Percentiles rank a stretch among this genome's conserved stretches.
These are phyloP conservation scores for Lepus oiostolus DNA, from an alignment of 2,797 vertebrate genomes.

Conservation along the genomic window DNA sequence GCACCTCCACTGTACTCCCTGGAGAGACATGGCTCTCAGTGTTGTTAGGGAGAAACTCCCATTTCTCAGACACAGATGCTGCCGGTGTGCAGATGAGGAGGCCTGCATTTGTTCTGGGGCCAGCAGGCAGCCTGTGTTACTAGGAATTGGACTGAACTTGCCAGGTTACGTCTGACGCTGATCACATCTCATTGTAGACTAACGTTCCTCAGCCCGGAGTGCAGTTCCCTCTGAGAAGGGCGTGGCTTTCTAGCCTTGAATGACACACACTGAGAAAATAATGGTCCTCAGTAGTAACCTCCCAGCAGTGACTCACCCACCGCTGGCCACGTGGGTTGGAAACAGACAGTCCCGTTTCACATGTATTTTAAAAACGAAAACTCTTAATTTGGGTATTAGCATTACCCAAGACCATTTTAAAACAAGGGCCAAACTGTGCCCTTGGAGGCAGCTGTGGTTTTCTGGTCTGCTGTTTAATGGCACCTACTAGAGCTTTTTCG, in stretches of 20 bases:
- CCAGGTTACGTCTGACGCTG: neutral
- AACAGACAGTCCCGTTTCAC: neutral
- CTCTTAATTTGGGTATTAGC: neutral
- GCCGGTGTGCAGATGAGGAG: neutral
- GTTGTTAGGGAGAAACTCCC: neutral
- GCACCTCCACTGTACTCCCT: neutral
- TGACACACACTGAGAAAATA: too few species aligned
- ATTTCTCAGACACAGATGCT: neutral
- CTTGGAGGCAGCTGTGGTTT: neutral
- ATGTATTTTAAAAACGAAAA: neutral
- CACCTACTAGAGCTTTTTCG: neutral
- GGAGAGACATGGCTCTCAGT: neutral
- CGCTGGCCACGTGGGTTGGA: neutral
- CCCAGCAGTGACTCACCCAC: neutral
- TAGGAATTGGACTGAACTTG: neutral
- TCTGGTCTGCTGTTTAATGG: neutral
- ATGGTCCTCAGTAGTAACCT: neutral
- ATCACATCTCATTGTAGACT: neutral
- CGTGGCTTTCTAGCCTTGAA: neutral
- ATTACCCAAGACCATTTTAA: neutral
- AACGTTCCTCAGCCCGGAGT: neutral
- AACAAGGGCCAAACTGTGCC: neutral
- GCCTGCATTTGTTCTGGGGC: neutral
- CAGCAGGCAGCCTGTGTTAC: neutral
- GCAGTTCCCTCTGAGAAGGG: neutral